phyloP scores from a whole-genome alignment of 2,113 vertebrate genomes.

The Pomatostomus ruficeps region DNA sequence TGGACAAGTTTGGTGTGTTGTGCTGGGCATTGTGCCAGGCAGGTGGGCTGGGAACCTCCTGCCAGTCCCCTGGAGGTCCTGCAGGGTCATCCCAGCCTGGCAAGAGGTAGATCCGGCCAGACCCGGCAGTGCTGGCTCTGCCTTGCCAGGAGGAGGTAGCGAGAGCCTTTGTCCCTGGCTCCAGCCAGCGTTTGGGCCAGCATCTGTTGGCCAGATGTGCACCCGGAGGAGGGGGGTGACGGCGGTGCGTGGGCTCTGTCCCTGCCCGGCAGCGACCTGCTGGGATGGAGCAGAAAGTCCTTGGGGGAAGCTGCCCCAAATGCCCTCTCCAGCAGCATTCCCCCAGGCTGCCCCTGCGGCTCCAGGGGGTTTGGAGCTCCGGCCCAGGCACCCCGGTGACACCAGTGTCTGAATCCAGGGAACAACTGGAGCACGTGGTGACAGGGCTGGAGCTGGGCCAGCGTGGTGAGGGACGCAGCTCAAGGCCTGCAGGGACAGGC shows the following conservation, averaged over 20 bases:
- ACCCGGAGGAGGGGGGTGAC: background rate
- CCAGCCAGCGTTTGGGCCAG: background rate
- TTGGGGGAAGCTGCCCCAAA: background rate
- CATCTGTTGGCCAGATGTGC: conserved; percentile 45
- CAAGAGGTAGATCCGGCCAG: background rate
- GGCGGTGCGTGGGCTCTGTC: background rate
- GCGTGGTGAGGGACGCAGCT: background rate
- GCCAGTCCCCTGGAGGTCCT: background rate
- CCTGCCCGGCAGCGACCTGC: background rate
- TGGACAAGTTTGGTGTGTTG: background rate
- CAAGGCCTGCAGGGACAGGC: background rate
- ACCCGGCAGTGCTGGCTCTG: background rate
- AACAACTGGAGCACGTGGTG: accelerated
- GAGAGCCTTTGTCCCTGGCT: background rate
- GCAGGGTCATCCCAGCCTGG: background rate
- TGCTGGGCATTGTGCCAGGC: accelerated
- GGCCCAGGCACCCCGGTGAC: background rate
- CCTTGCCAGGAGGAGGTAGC: background rate
- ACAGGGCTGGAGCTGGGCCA: background rate
- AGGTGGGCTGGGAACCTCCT: background rate
- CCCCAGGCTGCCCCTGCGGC: accelerated
- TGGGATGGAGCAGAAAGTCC: background rate
- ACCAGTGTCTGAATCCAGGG: accelerated
- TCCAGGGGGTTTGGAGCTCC: accelerated
- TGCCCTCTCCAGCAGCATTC: background rate